These are phyloP conservation scores for Smutsia temminckii DNA, from an alignment of 2,797 vertebrate species.

Conservation along the genomic window DNA sequence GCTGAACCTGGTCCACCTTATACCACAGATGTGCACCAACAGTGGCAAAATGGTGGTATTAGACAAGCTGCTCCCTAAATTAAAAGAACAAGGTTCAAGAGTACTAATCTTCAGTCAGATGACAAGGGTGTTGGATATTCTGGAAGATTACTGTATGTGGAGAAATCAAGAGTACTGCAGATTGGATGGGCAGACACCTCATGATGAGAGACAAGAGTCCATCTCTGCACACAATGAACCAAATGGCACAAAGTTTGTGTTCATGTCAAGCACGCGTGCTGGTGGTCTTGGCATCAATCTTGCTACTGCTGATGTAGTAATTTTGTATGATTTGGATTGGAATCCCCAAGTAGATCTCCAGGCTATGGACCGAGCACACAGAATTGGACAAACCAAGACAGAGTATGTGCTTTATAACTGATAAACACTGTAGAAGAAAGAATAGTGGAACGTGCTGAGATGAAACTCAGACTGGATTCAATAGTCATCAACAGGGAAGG, in stretches of 20 bases:
- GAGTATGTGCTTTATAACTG: slow-evolving; percentile 97
- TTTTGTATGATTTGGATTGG: slow-evolving; percentile 99
- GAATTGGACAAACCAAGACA: slow-evolving; percentile 98
- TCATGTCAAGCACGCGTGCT: slow-evolving; percentile 98
- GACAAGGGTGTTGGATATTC: slow-evolving; percentile 97
- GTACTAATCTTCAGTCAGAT: slow-evolving; percentile 99
- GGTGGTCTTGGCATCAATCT: slow-evolving; percentile 98
- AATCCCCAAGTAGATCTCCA: slow-evolving; percentile 99
- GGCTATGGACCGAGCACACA: slow-evolving; percentile 99
- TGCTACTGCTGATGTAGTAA: slow-evolving; percentile 98
- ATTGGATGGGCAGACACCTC: slow-evolving; percentile 97
- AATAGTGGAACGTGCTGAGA: slow-evolving; percentile 98
- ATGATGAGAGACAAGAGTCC: slow-evolving; percentile 99
- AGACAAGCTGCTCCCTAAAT: slow-evolving; percentile 95
- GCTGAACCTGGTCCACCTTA: slow-evolving; percentile 98
- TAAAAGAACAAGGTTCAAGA: slow-evolving; percentile 96
- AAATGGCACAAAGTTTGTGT: slow-evolving; percentile 95
- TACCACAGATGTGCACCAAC: slow-evolving; percentile 98
- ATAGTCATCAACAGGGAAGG: slow-evolving; percentile 99
- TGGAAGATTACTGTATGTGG: slow-evolving; percentile 99
- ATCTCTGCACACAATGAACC: slow-evolving; percentile 96
- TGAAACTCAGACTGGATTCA: slow-evolving; percentile 98
- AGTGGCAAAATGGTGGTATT: slow-evolving; percentile 98
- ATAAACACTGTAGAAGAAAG: slow-evolving; percentile 99
- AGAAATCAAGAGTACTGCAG: slow-evolving; percentile 96